Base-by-base conservation (phyloP, 1,140 invertebrate genomes). In the Bombyx mandarina region DNA sequence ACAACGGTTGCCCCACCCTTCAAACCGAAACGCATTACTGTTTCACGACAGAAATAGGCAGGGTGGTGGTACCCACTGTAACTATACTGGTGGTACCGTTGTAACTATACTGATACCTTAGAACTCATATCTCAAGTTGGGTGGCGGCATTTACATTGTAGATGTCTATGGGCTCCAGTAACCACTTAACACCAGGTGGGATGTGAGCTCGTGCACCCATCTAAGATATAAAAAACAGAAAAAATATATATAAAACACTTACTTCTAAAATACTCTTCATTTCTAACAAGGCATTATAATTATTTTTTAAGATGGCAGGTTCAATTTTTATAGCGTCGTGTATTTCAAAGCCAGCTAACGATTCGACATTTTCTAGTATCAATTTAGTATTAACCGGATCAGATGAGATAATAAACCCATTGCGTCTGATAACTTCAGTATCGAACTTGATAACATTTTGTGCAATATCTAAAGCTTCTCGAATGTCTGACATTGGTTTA, bases 281-380 rank as follows among this genome's bases (percentile, higher is more conserved):
- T 73, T 88, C 71, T 50, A 86, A 68, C 12, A 91, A 52, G 6
- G 86, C 67, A 58, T 86, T 82, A 60, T 83, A 89, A 58, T 86
- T 84, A 59, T 88, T 88, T 75, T 89, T 90, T 10, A 91, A 66
- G 42, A 91, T 88, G 42, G 89, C 89, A 42, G 90, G 89, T 57
- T 89, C 79, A 22, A 80, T 76, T 63, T 65, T 83, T 6, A 89
- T 77, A 50, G 82, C 87, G 6, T 89, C 80, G 51, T 80, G 71
- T 22, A 91, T 89, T 62, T 89, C 79, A 18, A 88, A 61, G 0
- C 81, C 89, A 50, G 83, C 88, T 10, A 91, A 71, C 10, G 71
- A 77, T 18, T 74, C 63, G 44, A 91, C 84, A 73, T 89, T 86
- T 35, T 84, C 70, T 18, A 91, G 62, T 35, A 91, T 89, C n/a